Evolutionary conservation across 2,797 vertebrate genomes (phyloP).

Genomic region (Crenichthys baileyi): DNA sequence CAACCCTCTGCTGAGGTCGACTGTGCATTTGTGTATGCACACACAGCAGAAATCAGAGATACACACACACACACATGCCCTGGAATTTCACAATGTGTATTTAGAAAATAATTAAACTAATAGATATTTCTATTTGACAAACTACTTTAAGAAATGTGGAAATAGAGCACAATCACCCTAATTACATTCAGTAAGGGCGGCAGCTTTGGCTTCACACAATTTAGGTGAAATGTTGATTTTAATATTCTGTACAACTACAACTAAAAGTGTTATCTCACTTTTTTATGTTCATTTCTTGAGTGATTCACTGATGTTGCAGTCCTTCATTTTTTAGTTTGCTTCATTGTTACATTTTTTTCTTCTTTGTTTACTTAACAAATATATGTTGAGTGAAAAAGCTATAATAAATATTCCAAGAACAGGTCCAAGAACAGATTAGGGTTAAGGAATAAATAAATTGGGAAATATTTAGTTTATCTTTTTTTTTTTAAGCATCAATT

Average conservation of each 20-base stretch:
- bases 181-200: background rate
- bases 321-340: background rate
- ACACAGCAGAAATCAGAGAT: background rate
- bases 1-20: constrained; percentile 44
- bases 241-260: background rate
- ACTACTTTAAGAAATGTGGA: too few species aligned
- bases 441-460: background rate
- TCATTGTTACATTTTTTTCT: background rate
- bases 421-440: background rate
- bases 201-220: background rate
- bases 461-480: background rate
- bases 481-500: background rate
- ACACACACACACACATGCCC: background rate
- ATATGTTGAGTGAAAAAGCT: background rate
- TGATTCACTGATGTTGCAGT: background rate
- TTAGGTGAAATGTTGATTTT: background rate
- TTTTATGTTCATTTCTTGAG: background rate
- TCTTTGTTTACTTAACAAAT: background rate
- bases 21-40: constrained; percentile 4
- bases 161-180: background rate
- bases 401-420: background rate
- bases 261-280: background rate
- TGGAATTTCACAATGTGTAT: background rate
- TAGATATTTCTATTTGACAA: background rate
- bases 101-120: background rate